Percentiles rank a stretch among this genome's conserved stretches.
Evolutionary conservation across 2,797 vertebrate species (phyloP).

Genomic region (Tauraco hartlaubi): DNA sequence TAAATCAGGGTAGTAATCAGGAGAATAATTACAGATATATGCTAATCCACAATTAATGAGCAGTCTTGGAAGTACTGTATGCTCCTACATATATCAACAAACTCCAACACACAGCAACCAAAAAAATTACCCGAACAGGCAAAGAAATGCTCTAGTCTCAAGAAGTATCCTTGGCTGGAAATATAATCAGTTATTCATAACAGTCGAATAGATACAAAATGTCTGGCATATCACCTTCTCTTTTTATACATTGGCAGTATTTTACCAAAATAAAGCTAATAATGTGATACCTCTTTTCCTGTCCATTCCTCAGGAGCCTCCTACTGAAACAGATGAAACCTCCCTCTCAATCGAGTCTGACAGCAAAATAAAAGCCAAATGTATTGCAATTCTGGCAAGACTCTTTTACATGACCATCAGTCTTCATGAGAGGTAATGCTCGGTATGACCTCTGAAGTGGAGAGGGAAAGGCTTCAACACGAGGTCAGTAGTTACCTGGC

Average conservation of each 20-base stretch:
- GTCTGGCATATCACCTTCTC: background rate
- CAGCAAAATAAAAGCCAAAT: background rate
- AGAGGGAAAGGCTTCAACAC: background rate
- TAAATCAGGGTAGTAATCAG: conserved; percentile 14
- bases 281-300: background rate
- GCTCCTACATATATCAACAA: background rate
- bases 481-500: background rate
- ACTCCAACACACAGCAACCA: background rate
- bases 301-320: background rate
- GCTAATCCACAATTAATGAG: conserved; percentile 9
- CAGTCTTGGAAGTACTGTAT: background rate
- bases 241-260: background rate
- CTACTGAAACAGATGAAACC: background rate
- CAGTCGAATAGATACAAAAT: background rate
- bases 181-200: background rate
- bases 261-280: background rate
- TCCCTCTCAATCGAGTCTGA: background rate
- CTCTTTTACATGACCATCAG: background rate
- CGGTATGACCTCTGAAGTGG: background rate
- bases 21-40: background rate
- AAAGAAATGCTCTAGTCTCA: background rate
- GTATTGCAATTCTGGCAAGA: background rate
- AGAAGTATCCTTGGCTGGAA: background rate
- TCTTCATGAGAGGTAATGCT: background rate
- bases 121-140: background rate